phyloP scores from a whole-genome alignment of 2,113 vertebrate species.

The Cygnus buccinator region DNA sequence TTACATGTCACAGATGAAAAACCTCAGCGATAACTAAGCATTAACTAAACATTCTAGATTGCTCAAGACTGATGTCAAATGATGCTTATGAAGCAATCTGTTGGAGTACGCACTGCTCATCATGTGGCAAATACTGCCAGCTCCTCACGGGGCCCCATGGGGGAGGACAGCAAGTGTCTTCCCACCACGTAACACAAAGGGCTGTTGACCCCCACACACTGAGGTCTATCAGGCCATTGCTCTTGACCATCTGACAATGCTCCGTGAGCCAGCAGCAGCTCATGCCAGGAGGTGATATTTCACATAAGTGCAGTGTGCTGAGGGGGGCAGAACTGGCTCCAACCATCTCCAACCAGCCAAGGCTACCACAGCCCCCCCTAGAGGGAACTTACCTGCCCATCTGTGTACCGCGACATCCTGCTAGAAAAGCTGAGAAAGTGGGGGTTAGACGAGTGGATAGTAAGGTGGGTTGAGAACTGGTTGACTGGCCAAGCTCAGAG shows the following conservation, averaged over 20 bases:
- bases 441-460: too few species aligned
- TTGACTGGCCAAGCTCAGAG: too few species aligned
- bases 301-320: not conserved
- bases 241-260: rapidly evolving
- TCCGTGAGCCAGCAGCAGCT: rapidly evolving
- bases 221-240: rapidly evolving
- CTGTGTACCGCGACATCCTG: not conserved
- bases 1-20: not conserved
- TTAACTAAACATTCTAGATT: not conserved
- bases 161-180: not conserved
- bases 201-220: not conserved
- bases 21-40: not conserved
- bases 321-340: not conserved
- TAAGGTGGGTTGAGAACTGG: too few species aligned
- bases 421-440: too few species aligned
- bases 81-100: not conserved
- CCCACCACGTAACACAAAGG: rapidly evolving
- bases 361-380: rapidly evolving
- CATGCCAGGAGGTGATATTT: rapidly evolving
- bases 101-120: not conserved
- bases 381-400: not conserved
- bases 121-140: rapidly evolving
- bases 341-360: not conserved
- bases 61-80: not conserved
- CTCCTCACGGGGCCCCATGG: rapidly evolving